These are phyloP conservation scores for Pseudachorutes palmiensis DNA, from an alignment of 1,140 invertebrate genomes.

Conservation along the genomic window DNA sequence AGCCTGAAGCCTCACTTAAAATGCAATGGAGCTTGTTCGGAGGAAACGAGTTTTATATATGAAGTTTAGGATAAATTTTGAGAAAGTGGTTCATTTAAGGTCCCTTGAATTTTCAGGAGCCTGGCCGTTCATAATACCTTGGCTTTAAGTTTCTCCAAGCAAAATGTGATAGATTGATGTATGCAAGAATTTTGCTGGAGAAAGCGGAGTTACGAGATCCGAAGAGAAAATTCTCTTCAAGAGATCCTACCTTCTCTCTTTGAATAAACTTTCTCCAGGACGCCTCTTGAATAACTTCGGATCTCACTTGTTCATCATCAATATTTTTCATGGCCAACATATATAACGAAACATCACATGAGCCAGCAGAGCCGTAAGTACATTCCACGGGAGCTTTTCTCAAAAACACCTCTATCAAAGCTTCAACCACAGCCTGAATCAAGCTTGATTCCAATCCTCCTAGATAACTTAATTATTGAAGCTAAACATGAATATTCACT, in stretches of 20 bases:
- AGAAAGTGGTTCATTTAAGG: neutral
- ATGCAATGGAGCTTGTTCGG: neutral
- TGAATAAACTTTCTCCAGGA: constrained; percentile 8
- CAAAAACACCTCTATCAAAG: neutral
- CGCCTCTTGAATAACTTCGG: constrained; percentile 2
- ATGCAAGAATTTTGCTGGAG: neutral
- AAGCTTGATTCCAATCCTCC: neutral
- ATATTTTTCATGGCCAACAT: neutral
- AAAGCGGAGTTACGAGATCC: neutral
- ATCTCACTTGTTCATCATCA: neutral
- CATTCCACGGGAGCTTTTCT: neutral
- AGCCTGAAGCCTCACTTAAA: neutral
- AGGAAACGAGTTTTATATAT: neutral
- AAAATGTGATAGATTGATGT: neutral
- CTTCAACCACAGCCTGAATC: neutral
- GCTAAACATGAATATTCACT: constrained; percentile 9
- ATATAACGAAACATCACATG: neutral
- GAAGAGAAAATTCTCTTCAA: neutral
- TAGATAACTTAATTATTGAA: constrained; percentile 4
- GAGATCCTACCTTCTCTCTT: neutral
- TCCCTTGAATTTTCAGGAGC: neutral
- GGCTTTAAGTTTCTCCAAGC: neutral
- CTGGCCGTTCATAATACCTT: neutral
- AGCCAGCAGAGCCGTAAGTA: neutral
- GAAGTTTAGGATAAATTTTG: neutral